These are phyloP conservation scores for Gracilinanus agilis DNA, from an alignment of 2,113 vertebrate species.

Conservation along the genomic window DNA sequence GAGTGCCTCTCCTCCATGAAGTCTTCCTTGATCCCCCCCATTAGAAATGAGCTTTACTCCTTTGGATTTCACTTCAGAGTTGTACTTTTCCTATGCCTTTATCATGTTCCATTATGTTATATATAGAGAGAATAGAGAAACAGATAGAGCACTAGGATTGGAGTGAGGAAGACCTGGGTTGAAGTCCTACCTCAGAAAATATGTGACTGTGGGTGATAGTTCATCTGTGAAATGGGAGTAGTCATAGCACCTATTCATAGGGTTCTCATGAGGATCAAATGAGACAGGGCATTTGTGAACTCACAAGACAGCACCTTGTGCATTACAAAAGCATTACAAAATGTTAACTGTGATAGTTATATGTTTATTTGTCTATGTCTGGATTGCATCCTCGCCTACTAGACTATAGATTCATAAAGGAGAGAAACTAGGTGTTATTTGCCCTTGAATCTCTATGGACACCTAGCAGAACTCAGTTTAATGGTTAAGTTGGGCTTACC, in stretches of 20 bases:
- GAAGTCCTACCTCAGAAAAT: neutral
- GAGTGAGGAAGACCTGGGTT: neutral
- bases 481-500: conserved; percentile 84
- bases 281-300: neutral
- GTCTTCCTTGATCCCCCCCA: neutral
- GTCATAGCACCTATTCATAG: neutral
- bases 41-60: neutral
- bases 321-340: no score
- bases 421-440: neutral
- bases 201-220: no score
- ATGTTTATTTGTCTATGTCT: neutral
- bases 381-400: neutral
- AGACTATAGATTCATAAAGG: neutral
- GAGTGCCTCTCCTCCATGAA: neutral
- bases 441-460: neutral
- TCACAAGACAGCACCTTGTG: neutral
- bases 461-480: neutral
- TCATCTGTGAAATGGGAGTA: neutral
- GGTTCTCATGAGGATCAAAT: neutral
- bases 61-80: neutral
- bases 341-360: neutral
- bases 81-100: neutral
- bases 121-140: neutral
- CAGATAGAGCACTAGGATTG: neutral
- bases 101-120: neutral